Base-by-base conservation (phyloP, 2,888 invertebrate genomes). In the Apodemia mormo region DNA sequence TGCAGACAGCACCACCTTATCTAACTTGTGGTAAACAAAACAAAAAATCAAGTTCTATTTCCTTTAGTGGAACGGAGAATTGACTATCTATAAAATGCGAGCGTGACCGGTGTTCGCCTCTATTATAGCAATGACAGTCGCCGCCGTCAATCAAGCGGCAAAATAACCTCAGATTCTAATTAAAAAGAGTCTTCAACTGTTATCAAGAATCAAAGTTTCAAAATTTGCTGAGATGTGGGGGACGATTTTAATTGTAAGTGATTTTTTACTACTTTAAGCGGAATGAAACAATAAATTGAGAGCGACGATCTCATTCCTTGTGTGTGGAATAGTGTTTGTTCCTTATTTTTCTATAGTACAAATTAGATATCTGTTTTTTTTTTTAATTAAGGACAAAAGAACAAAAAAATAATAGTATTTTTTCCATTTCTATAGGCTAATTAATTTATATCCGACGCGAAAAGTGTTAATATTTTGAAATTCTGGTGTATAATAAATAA, bases 21-120 rank as follows among this genome's bases (percentile, higher is more conserved):
- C 88, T 89, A 90, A 89, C 86, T 81, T 77, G 79, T 80, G 76
- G 82, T 85, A 86, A 87, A 88, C 84, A 87, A 89, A 87, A 89
- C 81, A 80, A 85, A 83, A 78, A 78, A 77, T 65, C 78, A 76
- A 79, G 70, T 82, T 81, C 79, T 79, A 83, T 80, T 85, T 83
- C 84, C 86, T 85, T 84, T 83, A 84, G 83, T 83, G 81, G 75
- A 84, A 82, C 77, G 77, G 79, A 79, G 81, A 83, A 84, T 83
- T 85, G 88, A 76, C 82, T 81, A 84, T 82, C 85, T 88, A 92
- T 92, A 92, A 90, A 90, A 84, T 80, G 82, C 82, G 79, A 81
- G 84, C 77, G 80, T 82, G 80, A 80, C 81, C 73, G 82, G 82
- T 80, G 84, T 81, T 78, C 84, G 87, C 83, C 78, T 82, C 82